phyloP scores from a whole-genome alignment of 2,888 invertebrate genomes.

The Apamea monoglypha region DNA sequence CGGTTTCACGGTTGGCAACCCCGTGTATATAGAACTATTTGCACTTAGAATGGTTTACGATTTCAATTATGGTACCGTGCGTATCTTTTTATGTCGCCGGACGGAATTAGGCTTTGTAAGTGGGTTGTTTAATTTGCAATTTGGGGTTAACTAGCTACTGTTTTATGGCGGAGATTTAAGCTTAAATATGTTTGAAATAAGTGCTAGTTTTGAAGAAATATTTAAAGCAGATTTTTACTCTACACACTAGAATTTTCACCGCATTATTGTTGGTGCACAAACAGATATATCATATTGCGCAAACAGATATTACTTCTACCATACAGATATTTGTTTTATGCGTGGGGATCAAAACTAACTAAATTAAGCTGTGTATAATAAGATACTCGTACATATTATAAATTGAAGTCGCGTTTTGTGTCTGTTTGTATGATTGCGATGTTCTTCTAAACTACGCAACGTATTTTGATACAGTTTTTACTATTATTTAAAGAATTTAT shows the following conservation, averaged over 20 bases:
- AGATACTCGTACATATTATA: not conserved
- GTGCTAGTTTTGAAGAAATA: not conserved
- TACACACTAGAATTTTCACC: not conserved
- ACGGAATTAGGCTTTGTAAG: constrained; percentile 37
- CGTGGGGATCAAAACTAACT: not conserved
- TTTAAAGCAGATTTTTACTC: not conserved
- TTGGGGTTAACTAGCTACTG: constrained; percentile 6
- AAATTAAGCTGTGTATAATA: not conserved
- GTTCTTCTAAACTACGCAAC: not conserved
- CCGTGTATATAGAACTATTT: constrained; percentile 47
- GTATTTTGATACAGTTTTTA: not conserved
- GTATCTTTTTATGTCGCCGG: constrained; percentile 44
- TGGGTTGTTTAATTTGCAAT: constrained; percentile 30
- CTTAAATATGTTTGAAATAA: not conserved
- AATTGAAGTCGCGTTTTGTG: not conserved
- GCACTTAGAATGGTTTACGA: constrained; percentile 56
- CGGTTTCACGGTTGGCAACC: constrained; percentile 57
- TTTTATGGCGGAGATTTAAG: not conserved
- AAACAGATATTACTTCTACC: not conserved
- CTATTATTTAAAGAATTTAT: not conserved
- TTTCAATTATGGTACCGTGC: constrained; percentile 54
- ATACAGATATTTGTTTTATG: not conserved
- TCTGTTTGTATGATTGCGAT: not conserved
- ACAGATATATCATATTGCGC: not conserved
- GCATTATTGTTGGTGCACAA: too few relatives aligned